Base-by-base conservation (phyloP, 1,140 invertebrate species). In the Liolophura sinensis region DNA sequence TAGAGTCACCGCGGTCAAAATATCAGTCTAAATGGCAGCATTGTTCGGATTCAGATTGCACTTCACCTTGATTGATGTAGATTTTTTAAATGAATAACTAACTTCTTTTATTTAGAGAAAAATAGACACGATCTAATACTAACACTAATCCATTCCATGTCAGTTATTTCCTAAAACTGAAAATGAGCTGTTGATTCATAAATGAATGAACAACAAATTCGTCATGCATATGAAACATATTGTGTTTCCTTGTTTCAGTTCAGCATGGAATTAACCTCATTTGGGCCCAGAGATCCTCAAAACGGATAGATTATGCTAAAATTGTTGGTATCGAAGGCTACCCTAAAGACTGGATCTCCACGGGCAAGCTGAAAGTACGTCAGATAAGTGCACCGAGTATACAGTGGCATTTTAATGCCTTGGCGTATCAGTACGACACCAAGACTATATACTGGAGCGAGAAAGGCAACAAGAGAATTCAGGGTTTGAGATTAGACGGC, bases 261-360 rank as follows among this genome's bases (percentile, higher is more conserved):
- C 64, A 64, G 0, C 78, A 80, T 71, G 72, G 71, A 15, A 60
- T 58, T 24, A 82, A 80, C 47, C 58, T 82, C 15, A 74, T 82
- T 57, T 82, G 80, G 80, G 68, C 80, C 0, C 78, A 79, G 65
- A 74, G 65, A 4, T 75, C 77, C 1, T 40, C 65, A 12, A 49
- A 71, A 14, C 58, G 68, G 0, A 57, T 68, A 12, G 70, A 70
- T 12, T 71, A 76, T 14, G 75, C 80, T 1, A 31, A 73, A 5
- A 71, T 82, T 51, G 75, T 82, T 18, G 73, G 73, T 1, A 82
- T 82, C 18, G 71, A 77, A 61, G 78, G 78, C 0, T 70, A 80
- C 61, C 80, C 80, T 1, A 55, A 70, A 1, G 68, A 70, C 22
- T 80, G 80, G 80, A 71, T 78, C 0, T 50, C 60, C 4, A 74